Percentiles rank a stretch among this genome's conserved stretches.
phyloP scores from a whole-genome alignment of 2,113 vertebrate genomes.

The Regulus satrapa region DNA sequence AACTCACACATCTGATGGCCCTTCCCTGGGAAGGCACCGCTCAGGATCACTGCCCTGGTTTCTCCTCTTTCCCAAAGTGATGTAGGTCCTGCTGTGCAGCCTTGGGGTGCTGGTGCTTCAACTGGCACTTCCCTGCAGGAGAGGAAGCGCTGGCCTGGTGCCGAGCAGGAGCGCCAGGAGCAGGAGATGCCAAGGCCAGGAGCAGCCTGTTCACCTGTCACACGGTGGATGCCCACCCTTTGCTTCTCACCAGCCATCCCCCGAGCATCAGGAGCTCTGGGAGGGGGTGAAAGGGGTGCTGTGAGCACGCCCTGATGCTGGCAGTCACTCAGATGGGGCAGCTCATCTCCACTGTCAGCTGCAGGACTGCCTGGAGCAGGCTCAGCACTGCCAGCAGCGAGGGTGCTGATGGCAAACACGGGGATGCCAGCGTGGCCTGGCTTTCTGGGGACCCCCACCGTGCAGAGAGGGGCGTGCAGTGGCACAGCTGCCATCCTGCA shows the following conservation, averaged over 20 bases:
- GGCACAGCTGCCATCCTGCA: neutral
- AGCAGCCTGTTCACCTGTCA: neutral
- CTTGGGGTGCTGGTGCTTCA: neutral
- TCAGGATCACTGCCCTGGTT: neutral
- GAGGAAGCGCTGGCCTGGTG: neutral
- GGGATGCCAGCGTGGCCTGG: neutral
- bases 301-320: neutral
- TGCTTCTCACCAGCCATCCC: neutral
- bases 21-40: neutral
- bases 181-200: neutral
- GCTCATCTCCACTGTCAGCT: neutral
- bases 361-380: neutral
- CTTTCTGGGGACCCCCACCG: accelerated
- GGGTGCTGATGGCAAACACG: accelerated
- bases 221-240: accelerated
- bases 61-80: neutral
- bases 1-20: neutral
- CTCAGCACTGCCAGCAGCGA: neutral
- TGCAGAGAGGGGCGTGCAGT: neutral
- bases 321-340: neutral
- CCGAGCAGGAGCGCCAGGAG: neutral
- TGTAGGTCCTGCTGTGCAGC: neutral
- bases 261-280: neutral
- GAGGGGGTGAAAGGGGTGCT: neutral
- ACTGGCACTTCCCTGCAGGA: accelerated